Conservation (phyloP, 2,797 vertebrate genomes). For the Semaprochilodus insignis region DNA sequence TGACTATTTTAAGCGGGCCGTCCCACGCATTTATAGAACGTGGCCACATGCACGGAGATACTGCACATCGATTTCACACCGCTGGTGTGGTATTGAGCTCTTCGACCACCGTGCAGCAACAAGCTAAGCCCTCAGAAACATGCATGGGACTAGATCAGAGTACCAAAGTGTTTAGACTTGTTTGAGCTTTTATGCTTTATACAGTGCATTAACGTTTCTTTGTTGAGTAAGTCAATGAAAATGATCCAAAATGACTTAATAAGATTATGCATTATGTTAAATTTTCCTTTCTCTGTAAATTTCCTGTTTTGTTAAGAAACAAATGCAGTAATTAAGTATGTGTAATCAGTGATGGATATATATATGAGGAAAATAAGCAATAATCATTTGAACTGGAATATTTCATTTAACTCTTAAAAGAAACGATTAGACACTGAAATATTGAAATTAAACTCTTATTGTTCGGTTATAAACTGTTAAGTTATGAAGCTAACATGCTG, state of each 20-base stretch:
- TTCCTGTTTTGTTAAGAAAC: too few species aligned
- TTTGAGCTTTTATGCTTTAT: not conserved
- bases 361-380: too few species aligned
- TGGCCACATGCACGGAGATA: slow-evolving; percentile 1
- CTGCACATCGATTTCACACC: slow-evolving; percentile 11
- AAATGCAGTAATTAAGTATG: too few species aligned
- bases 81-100: slow-evolving; percentile 33
- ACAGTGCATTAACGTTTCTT: not conserved
- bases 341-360: too few species aligned
- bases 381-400: too few species aligned
- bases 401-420: too few species aligned
- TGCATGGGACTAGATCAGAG: not conserved
- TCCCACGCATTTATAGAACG: slow-evolving; percentile 42
- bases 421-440: too few species aligned
- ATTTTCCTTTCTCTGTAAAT: too few species aligned
- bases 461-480: too few species aligned
- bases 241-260: not conserved
- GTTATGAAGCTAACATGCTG: too few species aligned
- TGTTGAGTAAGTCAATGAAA: not conserved
- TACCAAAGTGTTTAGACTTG: not conserved
- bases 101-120: slow-evolving; percentile 42
- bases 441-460: too few species aligned
- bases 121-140: not conserved
- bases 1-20: slow-evolving; percentile 43
- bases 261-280: not conserved